These are phyloP conservation scores for Raja brachyura DNA, from an alignment of 2,113 vertebrate genomes.

Conservation along the genomic window DNA sequence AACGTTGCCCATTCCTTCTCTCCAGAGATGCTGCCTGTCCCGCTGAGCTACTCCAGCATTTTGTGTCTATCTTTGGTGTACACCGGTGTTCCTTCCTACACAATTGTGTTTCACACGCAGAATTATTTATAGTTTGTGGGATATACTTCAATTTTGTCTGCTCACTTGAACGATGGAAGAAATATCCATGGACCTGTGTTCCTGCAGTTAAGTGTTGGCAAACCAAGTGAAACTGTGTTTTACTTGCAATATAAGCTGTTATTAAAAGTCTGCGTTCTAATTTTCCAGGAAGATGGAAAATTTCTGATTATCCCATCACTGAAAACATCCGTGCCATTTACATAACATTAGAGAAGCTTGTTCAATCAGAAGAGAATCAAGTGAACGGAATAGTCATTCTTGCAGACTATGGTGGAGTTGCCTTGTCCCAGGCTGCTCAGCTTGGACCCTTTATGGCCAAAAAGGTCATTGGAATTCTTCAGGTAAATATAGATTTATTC, in stretches of 20 bases:
- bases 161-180: not conserved
- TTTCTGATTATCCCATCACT: constrained; percentile 85
- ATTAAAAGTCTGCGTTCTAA: not conserved
- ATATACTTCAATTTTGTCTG: not conserved
- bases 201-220: not conserved
- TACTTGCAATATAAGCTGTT: not conserved
- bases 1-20: too few species aligned
- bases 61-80: too few species aligned
- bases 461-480: constrained; percentile 94
- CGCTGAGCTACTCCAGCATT: too few species aligned
- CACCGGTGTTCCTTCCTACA: too few species aligned
- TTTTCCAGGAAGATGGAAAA: constrained; percentile 83
- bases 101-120: too few species aligned
- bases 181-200: not conserved
- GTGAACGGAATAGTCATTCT: constrained; percentile 96
- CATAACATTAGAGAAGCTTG: constrained; percentile 92
- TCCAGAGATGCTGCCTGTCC: too few species aligned
- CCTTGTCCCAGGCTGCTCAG: constrained; percentile 93
- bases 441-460: constrained; percentile 96
- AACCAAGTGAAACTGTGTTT: not conserved
- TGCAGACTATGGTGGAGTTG: constrained; percentile 91
- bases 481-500: constrained; percentile 59
- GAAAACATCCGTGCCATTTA: constrained; percentile 94
- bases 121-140: not conserved
- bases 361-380: constrained; percentile 93